These are phyloP conservation scores for Neotoxoptera formosana DNA, from an alignment of 1,140 invertebrate genomes.

Conservation along the genomic window DNA sequence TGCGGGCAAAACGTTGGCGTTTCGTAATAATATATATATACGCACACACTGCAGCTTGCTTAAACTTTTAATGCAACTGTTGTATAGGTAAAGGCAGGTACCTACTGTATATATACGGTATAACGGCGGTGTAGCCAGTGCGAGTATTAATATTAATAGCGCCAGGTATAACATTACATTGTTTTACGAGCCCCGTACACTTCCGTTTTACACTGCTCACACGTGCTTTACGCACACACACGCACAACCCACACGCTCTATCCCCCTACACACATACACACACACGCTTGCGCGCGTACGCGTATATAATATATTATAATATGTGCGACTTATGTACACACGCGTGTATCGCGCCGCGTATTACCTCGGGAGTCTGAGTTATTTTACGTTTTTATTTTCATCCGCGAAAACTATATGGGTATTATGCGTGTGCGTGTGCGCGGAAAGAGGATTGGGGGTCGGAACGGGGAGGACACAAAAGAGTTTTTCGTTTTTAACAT, in stretches of 20 bases:
- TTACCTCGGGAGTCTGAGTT: background rate
- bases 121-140: background rate
- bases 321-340: background rate
- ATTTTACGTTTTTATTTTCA: slow-evolving; percentile 17
- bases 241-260: no score
- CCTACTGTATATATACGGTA: background rate
- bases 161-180: slow-evolving; percentile 24
- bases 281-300: no score
- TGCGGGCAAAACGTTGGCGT: background rate
- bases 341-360: background rate
- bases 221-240: background rate
- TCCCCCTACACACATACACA: background rate
- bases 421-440: background rate
- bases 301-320: background rate
- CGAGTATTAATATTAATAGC: slow-evolving; percentile 47
- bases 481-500: background rate
- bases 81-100: background rate
- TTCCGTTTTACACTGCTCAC: slow-evolving; percentile 37
- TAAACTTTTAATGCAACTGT: slow-evolving; percentile 33
- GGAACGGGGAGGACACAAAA: background rate
- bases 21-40: background rate
- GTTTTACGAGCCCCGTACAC: slow-evolving; percentile 33
- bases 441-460: background rate
- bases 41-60: background rate
- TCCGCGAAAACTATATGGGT: background rate